A percentile compares a stretch with the other conserved stretches of the same genome.
These are phyloP conservation scores for Otocyon megalotis DNA, from an alignment of 2,113 vertebrate species.

Conservation along the genomic window DNA sequence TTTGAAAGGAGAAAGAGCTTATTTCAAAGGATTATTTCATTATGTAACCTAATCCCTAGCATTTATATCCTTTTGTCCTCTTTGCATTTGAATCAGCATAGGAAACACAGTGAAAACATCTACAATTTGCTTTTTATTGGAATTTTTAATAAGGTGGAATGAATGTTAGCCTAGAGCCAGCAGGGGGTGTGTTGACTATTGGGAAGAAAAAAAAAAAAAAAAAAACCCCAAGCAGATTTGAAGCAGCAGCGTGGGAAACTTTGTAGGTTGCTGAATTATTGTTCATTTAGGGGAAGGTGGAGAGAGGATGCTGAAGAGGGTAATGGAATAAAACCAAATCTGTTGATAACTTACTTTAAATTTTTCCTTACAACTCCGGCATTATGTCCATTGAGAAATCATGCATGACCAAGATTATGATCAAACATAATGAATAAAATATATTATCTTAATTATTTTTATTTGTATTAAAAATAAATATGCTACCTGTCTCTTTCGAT, in stretches of 20 bases:
- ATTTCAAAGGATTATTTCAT: conserved; percentile 65
- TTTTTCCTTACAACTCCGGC: conserved; percentile 33
- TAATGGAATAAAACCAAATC: conserved; percentile 73
- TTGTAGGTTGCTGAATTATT: conserved; percentile 72
- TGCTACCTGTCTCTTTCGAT: neutral
- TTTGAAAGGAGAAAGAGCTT: neutral
- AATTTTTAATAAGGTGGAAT: conserved; percentile 79
- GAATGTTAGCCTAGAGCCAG: conserved; percentile 79
- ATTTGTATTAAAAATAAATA: neutral
- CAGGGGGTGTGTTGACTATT: conserved; percentile 80
- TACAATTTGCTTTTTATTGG: conserved; percentile 78
- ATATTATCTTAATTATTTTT: neutral
- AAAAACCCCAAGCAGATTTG: conserved; percentile 45
- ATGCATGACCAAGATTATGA: neutral
- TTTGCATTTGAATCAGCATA: conserved; percentile 74
- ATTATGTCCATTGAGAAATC: conserved; percentile 61
- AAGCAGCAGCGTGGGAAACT: conserved; percentile 73
- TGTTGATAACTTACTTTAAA: conserved; percentile 45
- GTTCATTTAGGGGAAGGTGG: neutral
- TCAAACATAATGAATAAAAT: neutral
- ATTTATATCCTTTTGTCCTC: conserved; percentile 64
- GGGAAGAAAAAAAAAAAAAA: conserved; percentile 29
- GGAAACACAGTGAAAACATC: conserved; percentile 71
- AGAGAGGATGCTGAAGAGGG: conserved; percentile 21
- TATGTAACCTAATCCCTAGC: conserved; percentile 53